Conservation (phyloP, 1,140 invertebrate species). For the Sminthurinus signatus region DNA sequence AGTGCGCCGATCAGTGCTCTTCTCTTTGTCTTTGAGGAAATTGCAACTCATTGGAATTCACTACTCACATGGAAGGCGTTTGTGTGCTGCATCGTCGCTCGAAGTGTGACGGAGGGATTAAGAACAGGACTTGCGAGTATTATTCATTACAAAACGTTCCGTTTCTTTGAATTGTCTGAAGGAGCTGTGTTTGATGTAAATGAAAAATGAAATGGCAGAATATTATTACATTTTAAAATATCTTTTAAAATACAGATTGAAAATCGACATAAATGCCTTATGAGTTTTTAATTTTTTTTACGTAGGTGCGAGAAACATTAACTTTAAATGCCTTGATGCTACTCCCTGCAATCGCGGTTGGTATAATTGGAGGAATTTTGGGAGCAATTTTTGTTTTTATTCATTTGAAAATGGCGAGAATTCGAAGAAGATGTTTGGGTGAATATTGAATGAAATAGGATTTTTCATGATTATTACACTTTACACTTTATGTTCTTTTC, state of each 20-base stretch:
- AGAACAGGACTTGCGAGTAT: conserved; percentile 14
- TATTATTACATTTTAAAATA: background rate
- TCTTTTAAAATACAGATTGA: too few relatives aligned
- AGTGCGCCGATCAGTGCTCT: conserved; percentile 41
- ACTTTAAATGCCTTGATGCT: conserved; percentile 20
- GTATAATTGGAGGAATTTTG: conserved; percentile 26
- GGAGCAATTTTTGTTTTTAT: conserved; percentile 32
- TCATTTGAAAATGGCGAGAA: conserved; percentile 27
- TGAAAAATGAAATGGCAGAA: background rate
- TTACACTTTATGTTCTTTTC: too few relatives aligned
- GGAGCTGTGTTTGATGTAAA: conserved; percentile 37
- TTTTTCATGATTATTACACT: too few relatives aligned
- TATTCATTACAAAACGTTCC: conserved; percentile 7
- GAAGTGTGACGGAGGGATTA: conserved; percentile 49
- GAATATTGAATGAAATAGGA: too few relatives aligned
- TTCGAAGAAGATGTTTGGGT: conserved; percentile 26
- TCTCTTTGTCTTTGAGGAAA: conserved; percentile 43
- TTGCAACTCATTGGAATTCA: conserved; percentile 49
- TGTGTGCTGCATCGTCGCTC: conserved; percentile 49
- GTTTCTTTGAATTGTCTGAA: conserved; percentile 29
- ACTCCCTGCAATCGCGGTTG: conserved; percentile 31
- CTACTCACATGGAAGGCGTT: conserved; percentile 50
- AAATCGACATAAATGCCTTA: too few relatives aligned
- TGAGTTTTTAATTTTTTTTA: too few relatives aligned
- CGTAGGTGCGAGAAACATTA: conserved; percentile 32